Evolutionary conservation across 37 sponge, comb jelly and placozoan genomes (phyloP).

Genomic region (Aphrocallistes beatrix): DNA sequence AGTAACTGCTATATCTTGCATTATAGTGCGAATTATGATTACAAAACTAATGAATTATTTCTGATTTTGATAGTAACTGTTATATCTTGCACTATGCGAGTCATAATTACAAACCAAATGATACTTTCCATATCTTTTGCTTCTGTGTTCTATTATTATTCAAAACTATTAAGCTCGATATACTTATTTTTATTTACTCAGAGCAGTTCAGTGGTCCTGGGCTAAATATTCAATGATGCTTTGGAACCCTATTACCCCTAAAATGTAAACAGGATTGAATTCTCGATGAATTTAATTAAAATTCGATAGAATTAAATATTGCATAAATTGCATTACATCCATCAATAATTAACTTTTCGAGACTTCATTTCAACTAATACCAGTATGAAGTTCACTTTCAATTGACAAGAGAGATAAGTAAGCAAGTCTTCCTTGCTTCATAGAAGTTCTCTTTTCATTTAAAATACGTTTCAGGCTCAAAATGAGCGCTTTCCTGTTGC

Average conservation of each 20-base stretch:
- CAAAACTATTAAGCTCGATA: too few species aligned
- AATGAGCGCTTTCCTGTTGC: slow-evolving; percentile 28
- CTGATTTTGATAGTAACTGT: too few species aligned
- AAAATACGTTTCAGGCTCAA: slow-evolving; percentile 22
- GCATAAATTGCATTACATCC: background rate
- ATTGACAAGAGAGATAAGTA: slow-evolving; percentile 21
- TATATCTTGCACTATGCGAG: too few species aligned
- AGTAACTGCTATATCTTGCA: too few species aligned
- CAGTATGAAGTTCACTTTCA: slow-evolving; percentile 17
- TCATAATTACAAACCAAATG: too few species aligned
- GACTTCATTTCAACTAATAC: background rate
- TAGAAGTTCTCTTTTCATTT: slow-evolving; percentile 28
- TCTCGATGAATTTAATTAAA: too few species aligned
- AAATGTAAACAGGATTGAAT: background rate
- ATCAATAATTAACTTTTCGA: background rate
- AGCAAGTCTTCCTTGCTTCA: slow-evolving; percentile 23
- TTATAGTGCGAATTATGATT: too few species aligned
- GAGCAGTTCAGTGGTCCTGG: background rate
- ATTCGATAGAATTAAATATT: too few species aligned
- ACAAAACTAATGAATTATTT: too few species aligned
- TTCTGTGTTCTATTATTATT: too few species aligned
- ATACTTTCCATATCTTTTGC: too few species aligned
- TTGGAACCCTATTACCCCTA: background rate
- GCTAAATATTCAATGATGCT: background rate
- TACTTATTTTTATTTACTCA: too few species aligned